Conservation (phyloP, 1,140 invertebrate genomes). For the Ephestia elutella region DNA sequence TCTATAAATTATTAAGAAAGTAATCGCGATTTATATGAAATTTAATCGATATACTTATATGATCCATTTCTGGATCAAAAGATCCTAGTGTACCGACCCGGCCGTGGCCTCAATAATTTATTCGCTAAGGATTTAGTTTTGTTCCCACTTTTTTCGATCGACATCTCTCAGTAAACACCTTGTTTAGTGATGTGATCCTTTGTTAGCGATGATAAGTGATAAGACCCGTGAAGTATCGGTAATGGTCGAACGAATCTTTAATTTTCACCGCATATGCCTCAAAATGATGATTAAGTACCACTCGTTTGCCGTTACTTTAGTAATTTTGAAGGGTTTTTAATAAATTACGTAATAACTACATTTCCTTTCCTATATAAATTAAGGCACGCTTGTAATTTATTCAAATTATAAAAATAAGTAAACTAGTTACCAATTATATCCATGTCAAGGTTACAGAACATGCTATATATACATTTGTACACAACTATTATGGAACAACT, state of each 20-base stretch:
- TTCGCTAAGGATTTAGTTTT: conserved; percentile 60
- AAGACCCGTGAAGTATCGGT: conserved; percentile 22
- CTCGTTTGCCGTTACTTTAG: not conserved
- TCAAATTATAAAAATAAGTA: too few relatives aligned
- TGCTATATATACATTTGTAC: too few relatives aligned
- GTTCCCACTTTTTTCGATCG: conserved; percentile 50
- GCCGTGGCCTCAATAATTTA: conserved; percentile 63
- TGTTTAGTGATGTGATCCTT: conserved; percentile 46
- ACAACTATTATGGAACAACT: too few relatives aligned
- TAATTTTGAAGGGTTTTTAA: not conserved
- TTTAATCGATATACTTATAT: too few relatives aligned
- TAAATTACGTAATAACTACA: not conserved
- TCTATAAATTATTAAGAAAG: too few relatives aligned
- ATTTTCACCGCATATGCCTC: not conserved
- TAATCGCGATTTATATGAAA: too few relatives aligned
- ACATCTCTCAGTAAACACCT: conserved; percentile 69
- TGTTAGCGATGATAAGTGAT: conserved; percentile 46
- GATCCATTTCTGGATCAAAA: too few relatives aligned
- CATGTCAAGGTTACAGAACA: too few relatives aligned
- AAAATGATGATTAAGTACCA: conserved; percentile 4
- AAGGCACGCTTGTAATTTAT: too few relatives aligned
- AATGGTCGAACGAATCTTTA: conserved; percentile 14
- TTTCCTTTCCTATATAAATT: not conserved
- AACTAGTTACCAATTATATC: too few relatives aligned
- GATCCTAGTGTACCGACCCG: conserved; percentile 12